Evolutionary conservation across 2,113 vertebrate species (phyloP).

Genomic region (Microcebus jonahi): DNA sequence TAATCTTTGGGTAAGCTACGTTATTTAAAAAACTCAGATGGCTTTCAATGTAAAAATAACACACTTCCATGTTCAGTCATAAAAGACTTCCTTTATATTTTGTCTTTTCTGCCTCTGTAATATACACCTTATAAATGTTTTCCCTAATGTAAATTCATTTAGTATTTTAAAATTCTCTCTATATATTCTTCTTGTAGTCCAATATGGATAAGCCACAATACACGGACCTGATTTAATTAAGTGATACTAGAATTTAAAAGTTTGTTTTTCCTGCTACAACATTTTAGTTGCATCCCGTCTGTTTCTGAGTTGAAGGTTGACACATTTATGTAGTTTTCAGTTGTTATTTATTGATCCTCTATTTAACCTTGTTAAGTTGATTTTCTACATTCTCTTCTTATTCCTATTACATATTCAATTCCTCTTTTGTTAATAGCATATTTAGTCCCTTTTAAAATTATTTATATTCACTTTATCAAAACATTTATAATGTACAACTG

Average conservation of each 20-base stretch:
- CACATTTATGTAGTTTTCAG: not conserved
- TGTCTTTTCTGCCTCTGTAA: not conserved
- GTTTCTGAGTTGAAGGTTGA: not conserved
- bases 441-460: not conserved
- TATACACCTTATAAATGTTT: not conserved
- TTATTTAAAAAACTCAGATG: not conserved
- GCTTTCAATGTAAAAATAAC: not conserved
- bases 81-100: not conserved
- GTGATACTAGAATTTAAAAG: not conserved
- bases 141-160: not conserved
- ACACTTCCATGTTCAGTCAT: not conserved
- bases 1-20: not conserved
- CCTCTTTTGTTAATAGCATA: not conserved
- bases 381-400: not conserved
- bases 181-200: not conserved
- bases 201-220: not conserved
- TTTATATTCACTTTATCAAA: constrained; percentile 33
- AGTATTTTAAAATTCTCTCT: not conserved
- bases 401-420: not conserved
- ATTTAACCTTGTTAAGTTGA: not conserved
- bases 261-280: not conserved
- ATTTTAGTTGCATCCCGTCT: not conserved
- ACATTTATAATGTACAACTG: not conserved
- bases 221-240: not conserved
- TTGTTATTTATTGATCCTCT: constrained; percentile 6